phyloP scores from a whole-genome alignment of 2,113 vertebrate genomes.

The Psilopogon haemacephalus region DNA sequence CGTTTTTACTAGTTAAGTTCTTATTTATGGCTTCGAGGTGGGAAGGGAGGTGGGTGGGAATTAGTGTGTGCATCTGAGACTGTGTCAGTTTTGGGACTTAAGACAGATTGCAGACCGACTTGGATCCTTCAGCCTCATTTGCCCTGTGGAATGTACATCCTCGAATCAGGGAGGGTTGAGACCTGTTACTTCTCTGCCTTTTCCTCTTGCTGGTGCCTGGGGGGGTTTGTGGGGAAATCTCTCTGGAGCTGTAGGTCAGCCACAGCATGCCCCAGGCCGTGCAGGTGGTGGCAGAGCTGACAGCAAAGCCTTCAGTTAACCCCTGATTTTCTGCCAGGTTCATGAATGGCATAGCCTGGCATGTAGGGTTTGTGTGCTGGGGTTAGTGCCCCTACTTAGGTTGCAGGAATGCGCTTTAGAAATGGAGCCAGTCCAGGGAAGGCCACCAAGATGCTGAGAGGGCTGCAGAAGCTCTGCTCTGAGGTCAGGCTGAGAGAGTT shows the following conservation, averaged over 20 bases:
- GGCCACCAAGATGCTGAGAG: too few species aligned
- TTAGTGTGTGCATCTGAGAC: neutral
- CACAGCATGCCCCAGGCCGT: neutral
- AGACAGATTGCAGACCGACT: neutral
- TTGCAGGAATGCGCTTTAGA: conserved; percentile 52
- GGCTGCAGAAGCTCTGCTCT: too few species aligned
- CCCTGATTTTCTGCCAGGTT: neutral
- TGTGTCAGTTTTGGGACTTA: neutral
- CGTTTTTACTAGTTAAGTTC: neutral
- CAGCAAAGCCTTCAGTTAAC: neutral
- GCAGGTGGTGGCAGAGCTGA: neutral
- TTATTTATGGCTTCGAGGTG: conserved; percentile 11
- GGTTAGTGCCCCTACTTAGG: neutral
- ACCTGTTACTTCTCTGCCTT: neutral
- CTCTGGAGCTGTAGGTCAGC: neutral
- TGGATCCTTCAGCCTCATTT: neutral
- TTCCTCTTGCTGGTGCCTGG: neutral
- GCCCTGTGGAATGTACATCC: neutral
- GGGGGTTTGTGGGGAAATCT: neutral
- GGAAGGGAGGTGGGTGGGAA: neutral
- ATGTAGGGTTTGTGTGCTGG: neutral
- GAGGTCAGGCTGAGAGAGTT: too few species aligned
- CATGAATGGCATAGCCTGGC: neutral
- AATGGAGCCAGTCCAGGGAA: too few species aligned
- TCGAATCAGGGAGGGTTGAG: neutral